Conservation (phyloP, 2,888 invertebrate species). For the Xestia ashworthii region DNA sequence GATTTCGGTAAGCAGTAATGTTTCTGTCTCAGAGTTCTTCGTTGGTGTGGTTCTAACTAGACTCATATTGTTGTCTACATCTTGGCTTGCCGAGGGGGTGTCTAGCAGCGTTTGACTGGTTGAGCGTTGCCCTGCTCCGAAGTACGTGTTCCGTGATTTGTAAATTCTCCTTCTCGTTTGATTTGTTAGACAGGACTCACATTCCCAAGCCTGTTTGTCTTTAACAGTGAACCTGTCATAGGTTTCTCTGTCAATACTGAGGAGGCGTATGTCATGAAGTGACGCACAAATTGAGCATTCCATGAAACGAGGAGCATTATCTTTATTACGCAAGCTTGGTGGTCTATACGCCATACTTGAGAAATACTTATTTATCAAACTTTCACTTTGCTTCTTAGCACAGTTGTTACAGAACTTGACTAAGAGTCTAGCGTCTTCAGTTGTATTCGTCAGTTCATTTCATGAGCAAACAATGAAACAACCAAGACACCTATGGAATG, state of each 20-base stretch:
- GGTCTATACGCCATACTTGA: constrained; percentile 29
- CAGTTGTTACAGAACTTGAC: background rate
- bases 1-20: constrained; percentile 12
- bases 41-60: constrained; percentile 4
- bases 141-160: background rate
- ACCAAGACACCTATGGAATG: background rate
- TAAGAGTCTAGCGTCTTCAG: background rate
- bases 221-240: constrained; percentile 18
- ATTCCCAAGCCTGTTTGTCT: constrained; percentile 6
- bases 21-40: background rate
- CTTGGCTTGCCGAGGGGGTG: background rate
- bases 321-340: constrained; percentile 1
- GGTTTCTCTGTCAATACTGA: constrained; percentile 16
- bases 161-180: background rate
- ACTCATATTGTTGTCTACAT: background rate
- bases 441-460: background rate
- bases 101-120: background rate
- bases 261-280: constrained; percentile 20
- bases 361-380: background rate
- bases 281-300: constrained; percentile 20
- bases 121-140: background rate
- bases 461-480: background rate
- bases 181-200: constrained; percentile 9
- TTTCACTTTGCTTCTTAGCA: background rate
- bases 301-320: background rate